A percentile compares a stretch with the other conserved stretches of the same genome.
phyloP scores from a whole-genome alignment of 2,797 vertebrate genomes.

The Lepus oiostolus region DNA sequence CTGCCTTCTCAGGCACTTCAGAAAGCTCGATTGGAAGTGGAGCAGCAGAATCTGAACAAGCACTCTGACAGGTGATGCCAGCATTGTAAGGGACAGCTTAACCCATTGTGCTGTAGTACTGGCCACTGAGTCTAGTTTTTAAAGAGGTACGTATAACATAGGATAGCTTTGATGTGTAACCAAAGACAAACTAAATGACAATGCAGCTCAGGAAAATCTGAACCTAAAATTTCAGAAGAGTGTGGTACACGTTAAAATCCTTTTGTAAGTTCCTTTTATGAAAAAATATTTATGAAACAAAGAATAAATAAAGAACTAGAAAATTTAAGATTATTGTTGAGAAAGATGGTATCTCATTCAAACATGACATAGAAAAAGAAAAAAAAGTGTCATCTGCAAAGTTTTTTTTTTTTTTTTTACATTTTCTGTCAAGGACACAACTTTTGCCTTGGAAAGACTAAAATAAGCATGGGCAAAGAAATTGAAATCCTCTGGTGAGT shows the following conservation, averaged over 20 bases:
- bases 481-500: not conserved
- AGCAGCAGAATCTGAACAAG: too few relatives aligned
- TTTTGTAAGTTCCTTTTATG: not conserved
- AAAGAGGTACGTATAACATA: not conserved
- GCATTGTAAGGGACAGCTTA: too few relatives aligned
- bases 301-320: not conserved
- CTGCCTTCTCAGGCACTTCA: too few relatives aligned
- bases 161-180: not conserved
- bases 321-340: not conserved
- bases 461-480: not conserved
- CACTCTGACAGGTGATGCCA: too few relatives aligned
- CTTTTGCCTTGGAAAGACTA: not conserved
- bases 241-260: not conserved
- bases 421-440: not conserved
- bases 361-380: slow-evolving; percentile 10
- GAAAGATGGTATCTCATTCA: not conserved
- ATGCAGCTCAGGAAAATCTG: not conserved
- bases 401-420: not conserved
- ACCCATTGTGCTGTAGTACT: too few relatives aligned
- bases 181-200: not conserved
- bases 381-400: not conserved
- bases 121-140: not conserved
- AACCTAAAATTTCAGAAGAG: not conserved
- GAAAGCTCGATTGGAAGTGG: too few relatives aligned
- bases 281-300: not conserved